phyloP scores from a whole-genome alignment of 2,797 vertebrate species.

The Prionace glauca region DNA sequence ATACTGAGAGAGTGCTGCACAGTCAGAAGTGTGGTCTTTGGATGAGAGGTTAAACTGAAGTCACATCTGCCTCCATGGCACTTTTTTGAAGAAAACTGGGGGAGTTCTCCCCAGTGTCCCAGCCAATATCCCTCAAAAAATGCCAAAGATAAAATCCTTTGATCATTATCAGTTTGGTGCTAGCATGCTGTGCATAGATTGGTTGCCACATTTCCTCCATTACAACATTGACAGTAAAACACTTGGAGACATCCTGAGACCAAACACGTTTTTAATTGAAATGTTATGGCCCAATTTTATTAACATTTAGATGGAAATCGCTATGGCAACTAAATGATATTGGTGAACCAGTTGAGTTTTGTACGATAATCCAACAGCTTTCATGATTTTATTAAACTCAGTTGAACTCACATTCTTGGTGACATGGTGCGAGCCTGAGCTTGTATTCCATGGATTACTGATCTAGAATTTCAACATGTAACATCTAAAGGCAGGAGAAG shows the following conservation, averaged over 20 bases:
- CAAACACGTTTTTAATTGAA: background rate
- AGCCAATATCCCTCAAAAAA: background rate
- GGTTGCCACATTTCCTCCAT: background rate
- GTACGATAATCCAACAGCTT: background rate
- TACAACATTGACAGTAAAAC: background rate
- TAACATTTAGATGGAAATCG: background rate
- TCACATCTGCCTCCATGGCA: background rate
- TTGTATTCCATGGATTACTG: background rate
- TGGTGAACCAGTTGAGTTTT: background rate
- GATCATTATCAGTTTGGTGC: background rate
- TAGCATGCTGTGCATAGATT: background rate
- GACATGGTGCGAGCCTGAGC: background rate
- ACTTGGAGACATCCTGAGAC: background rate
- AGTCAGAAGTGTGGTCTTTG: background rate
- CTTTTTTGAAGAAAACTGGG: background rate
- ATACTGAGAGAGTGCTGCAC: background rate
- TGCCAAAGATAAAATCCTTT: background rate
- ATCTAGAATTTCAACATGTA: background rate
- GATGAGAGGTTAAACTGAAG: background rate
- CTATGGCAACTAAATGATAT: background rate
- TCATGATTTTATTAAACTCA: background rate
- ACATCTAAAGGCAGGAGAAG: background rate
- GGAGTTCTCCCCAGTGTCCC: background rate
- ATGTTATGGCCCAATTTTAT: background rate
- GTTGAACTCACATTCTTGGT: background rate